These are phyloP conservation scores for Chrysolina haemoptera DNA, from an alignment of 2,888 invertebrate genomes.

Conservation along the genomic window DNA sequence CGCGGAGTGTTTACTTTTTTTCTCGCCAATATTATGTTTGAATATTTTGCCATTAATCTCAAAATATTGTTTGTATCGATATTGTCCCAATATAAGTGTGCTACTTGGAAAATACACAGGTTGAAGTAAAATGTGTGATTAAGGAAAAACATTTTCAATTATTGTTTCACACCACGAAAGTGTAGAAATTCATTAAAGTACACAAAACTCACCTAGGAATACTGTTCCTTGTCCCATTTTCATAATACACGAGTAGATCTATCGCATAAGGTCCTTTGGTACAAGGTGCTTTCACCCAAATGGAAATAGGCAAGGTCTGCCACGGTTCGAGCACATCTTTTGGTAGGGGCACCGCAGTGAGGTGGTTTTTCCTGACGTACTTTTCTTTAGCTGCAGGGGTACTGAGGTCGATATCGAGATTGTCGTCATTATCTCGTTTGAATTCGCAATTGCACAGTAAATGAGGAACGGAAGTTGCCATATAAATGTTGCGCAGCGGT, in stretches of 20 bases:
- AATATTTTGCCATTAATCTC: too few species aligned
- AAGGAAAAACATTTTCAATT: too few species aligned
- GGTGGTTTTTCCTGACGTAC: slow-evolving; percentile 68
- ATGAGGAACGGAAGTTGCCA: slow-evolving; percentile 81
- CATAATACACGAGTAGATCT: slow-evolving; percentile 83
- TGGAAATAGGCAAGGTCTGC: slow-evolving; percentile 71
- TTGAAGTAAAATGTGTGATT: too few species aligned
- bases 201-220: slow-evolving; percentile 62
- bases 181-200: too few species aligned
- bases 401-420: slow-evolving; percentile 50
- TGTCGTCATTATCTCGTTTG: slow-evolving; percentile 42
- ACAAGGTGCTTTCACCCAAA: slow-evolving; percentile 82
- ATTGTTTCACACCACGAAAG: too few species aligned
- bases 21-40: too few species aligned
- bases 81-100: too few species aligned
- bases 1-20: too few species aligned
- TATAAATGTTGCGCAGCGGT: slow-evolving; percentile 75
- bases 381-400: slow-evolving; percentile 61
- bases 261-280: slow-evolving; percentile 76
- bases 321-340: slow-evolving; percentile 72
- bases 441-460: slow-evolving; percentile 69
- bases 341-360: slow-evolving; percentile 68
- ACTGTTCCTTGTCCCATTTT: slow-evolving; percentile 68
- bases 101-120: too few species aligned
- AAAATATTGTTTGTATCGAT: too few species aligned